Conservation (phyloP, 2,797 vertebrate species). For the Diceros bicornis region DNA sequence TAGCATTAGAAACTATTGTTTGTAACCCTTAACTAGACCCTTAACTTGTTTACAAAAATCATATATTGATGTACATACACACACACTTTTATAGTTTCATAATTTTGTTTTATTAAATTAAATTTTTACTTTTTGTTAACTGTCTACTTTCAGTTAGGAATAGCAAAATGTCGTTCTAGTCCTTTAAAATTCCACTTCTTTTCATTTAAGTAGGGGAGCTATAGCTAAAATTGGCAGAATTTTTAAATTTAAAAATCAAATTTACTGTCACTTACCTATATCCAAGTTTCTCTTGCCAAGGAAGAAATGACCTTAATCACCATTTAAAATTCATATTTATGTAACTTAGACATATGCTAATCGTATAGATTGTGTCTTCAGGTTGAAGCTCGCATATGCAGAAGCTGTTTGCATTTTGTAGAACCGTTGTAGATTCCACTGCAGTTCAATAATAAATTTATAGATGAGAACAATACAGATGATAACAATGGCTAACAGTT, state of each 20-base stretch:
- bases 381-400: background rate
- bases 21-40: background rate
- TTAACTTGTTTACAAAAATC: background rate
- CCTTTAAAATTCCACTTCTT: background rate
- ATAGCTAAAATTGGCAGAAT: background rate
- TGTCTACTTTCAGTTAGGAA: background rate
- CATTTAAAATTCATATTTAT: background rate
- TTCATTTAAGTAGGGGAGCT: background rate
- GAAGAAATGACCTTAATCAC: background rate
- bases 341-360: background rate
- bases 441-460: background rate
- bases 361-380: background rate
- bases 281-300: background rate
- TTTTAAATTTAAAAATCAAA: conserved; percentile 12
- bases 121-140: background rate
- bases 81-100: background rate
- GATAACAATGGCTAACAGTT: background rate
- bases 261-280: background rate
- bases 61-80: background rate
- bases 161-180: background rate
- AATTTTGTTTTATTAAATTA: background rate
- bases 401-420: background rate
- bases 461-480: background rate
- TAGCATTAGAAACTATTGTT: background rate
- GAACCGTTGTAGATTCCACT: background rate